Evolutionary conservation across 2,113 vertebrate genomes (phyloP).

Genomic region (Larimichthys polyactis): DNA sequence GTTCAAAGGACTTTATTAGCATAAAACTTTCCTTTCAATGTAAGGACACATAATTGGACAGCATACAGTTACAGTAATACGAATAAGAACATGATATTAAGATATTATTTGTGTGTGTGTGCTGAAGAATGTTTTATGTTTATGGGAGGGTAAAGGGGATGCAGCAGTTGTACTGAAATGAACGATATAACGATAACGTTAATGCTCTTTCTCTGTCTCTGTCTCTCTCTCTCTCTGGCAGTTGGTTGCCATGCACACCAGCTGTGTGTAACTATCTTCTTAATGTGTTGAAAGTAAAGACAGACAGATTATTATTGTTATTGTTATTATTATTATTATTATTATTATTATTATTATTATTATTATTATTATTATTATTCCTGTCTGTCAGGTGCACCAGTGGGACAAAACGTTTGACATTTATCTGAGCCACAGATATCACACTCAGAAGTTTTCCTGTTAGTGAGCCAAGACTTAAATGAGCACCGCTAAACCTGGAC

Average conservation of each 20-base stretch:
- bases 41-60: too few relatives aligned
- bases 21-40: too few relatives aligned
- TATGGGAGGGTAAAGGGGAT: too few relatives aligned
- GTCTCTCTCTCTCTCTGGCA: slow-evolving; percentile 6
- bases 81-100: too few relatives aligned
- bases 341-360: not conserved
- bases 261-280: not conserved
- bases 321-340: not conserved
- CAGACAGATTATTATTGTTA: not conserved
- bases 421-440: not conserved
- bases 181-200: too few relatives aligned
- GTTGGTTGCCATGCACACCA: slow-evolving; percentile 63
- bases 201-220: not conserved
- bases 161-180: too few relatives aligned
- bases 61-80: too few relatives aligned
- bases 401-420: not conserved
- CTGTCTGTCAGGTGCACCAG: not conserved
- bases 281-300: not conserved
- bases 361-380: not conserved
- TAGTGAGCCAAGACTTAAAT: not conserved
- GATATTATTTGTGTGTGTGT: too few relatives aligned
- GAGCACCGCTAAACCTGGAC: not conserved
- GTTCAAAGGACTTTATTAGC: not conserved
- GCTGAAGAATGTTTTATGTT: too few relatives aligned
- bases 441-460: not conserved